These are phyloP conservation scores for Pterocles gutturalis DNA, from an alignment of 2,113 vertebrate species.

Conservation along the genomic window DNA sequence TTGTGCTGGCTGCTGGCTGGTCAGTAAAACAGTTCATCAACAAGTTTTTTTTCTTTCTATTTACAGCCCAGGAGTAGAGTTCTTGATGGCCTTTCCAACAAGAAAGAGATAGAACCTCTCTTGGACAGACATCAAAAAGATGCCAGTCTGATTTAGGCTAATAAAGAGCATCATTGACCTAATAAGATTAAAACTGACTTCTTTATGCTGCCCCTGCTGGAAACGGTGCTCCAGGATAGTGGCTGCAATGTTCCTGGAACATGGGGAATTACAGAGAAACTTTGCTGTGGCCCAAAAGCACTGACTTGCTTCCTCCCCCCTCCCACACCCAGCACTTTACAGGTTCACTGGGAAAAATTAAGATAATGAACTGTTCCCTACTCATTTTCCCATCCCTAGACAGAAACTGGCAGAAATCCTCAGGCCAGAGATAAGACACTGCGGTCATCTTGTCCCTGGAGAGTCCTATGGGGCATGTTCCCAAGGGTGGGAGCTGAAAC, in stretches of 20 bases:
- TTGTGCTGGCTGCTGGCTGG: neutral
- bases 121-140: slow-evolving; percentile 55
- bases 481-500: neutral
- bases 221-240: neutral
- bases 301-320: neutral
- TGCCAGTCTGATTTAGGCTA: slow-evolving; percentile 41
- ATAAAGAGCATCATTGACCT: slow-evolving; percentile 43
- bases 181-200: slow-evolving; percentile 48
- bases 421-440: neutral
- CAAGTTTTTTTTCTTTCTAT: neutral
- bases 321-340: neutral
- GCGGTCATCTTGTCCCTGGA: neutral
- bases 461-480: neutral
- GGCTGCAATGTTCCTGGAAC: neutral
- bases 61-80: neutral
- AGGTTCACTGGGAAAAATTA: neutral
- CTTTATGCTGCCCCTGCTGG: slow-evolving; percentile 18
- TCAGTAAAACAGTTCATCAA: neutral
- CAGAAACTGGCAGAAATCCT: neutral
- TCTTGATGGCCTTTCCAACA: neutral
- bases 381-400: neutral
- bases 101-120: neutral
- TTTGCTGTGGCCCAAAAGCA: neutral
- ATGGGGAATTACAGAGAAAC: neutral
- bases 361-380: neutral